Conservation (phyloP, 2,113 vertebrate species). For the Dasyornis broadbenti region DNA sequence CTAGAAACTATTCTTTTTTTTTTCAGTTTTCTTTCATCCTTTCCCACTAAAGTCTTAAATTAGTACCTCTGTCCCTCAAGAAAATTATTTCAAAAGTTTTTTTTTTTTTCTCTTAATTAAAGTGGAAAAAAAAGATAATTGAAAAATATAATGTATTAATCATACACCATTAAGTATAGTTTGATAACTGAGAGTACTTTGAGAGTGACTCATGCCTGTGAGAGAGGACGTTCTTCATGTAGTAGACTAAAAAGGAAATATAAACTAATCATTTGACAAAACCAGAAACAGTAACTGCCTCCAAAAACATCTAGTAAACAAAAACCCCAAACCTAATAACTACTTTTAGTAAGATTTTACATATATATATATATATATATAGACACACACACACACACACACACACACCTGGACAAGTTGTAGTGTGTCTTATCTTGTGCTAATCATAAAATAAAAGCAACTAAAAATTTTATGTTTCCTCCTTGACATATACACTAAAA, state of each 20-base stretch:
- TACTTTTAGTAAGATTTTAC: background rate
- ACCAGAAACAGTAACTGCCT: background rate
- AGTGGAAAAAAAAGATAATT: background rate
- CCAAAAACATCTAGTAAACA: background rate
- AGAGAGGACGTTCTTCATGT: background rate
- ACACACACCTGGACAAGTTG: background rate
- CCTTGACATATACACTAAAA: background rate
- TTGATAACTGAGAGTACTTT: background rate
- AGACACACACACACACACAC: too few relatives aligned
- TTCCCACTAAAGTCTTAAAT: background rate
- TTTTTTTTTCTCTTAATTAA: background rate
- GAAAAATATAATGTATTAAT: background rate
- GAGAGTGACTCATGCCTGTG: background rate
- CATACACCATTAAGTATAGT: background rate
- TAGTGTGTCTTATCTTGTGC: background rate
- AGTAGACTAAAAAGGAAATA: background rate
- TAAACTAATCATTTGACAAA: background rate
- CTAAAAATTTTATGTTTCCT: background rate
- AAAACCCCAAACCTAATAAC: background rate
- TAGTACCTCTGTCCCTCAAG: background rate
- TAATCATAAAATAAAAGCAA: background rate
- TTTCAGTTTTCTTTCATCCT: constrained; percentile 1
- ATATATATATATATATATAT: background rate
- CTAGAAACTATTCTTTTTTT: constrained; percentile 14
- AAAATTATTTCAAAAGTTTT: background rate